Conservation (phyloP, 2,888 invertebrate species). For the Nomada hirtipes region DNA sequence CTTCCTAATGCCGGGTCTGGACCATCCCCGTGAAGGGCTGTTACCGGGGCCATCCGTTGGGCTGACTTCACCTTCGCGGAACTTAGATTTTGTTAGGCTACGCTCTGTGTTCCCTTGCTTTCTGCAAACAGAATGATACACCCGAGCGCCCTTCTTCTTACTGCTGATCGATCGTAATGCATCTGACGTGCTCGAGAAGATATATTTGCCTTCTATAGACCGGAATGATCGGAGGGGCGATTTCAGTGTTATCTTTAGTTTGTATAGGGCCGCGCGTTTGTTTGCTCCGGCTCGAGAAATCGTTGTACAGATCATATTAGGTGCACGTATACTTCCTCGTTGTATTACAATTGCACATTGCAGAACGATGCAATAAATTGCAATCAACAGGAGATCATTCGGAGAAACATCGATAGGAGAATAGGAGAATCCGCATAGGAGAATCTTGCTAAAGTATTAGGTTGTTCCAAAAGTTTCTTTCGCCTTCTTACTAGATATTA, state of each 20-base stretch:
- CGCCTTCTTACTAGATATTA: too few relatives aligned
- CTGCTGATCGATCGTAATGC: conserved; percentile 22
- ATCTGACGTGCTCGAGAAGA: background rate
- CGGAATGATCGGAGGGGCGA: conserved; percentile 1
- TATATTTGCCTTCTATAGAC: conserved; percentile 10
- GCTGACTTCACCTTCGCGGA: conserved; percentile 49
- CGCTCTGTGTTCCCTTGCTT: conserved; percentile 21
- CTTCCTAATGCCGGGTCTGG: conserved; percentile 67
- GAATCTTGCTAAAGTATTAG: too few relatives aligned
- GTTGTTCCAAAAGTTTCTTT: too few relatives aligned
- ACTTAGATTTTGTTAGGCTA: conserved; percentile 44
- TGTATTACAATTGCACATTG: too few relatives aligned
- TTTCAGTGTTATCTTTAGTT: background rate
- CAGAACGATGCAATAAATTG: too few relatives aligned
- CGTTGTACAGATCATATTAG: background rate
- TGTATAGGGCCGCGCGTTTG: background rate
- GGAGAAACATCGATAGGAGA: too few relatives aligned
- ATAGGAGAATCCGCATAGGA: too few relatives aligned
- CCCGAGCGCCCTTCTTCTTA: conserved; percentile 4
- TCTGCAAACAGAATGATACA: conserved; percentile 30
- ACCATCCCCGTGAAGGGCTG: conserved; percentile 54
- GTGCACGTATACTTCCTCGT: background rate
- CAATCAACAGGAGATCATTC: too few relatives aligned
- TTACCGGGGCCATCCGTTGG: conserved; percentile 54
- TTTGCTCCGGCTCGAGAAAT: background rate